Conservation (phyloP, 1,140 invertebrate species). For the Apis florea region DNA sequence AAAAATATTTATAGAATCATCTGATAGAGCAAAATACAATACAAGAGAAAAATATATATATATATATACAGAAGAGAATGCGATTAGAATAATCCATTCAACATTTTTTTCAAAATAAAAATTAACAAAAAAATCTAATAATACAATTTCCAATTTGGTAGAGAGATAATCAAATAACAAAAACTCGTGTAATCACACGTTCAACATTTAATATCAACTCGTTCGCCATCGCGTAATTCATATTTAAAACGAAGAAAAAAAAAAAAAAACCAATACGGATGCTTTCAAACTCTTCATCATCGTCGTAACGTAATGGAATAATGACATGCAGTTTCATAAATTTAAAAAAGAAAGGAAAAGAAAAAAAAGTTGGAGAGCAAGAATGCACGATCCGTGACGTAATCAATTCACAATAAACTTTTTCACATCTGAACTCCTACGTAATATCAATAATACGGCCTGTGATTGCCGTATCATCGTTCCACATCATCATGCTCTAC, state of each 20-base stretch:
- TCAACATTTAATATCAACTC: too few species aligned
- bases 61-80: too few species aligned
- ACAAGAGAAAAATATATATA: too few species aligned
- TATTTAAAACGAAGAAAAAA: neutral
- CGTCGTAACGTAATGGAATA: neutral
- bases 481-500: conserved; percentile 6
- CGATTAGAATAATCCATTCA: too few species aligned
- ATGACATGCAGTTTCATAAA: conserved; percentile 2
- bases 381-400: conserved; percentile 1
- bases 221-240: neutral
- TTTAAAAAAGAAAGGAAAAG: neutral
- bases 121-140: too few species aligned
- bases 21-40: too few species aligned
- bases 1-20: too few species aligned
- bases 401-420: neutral
- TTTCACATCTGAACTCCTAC: neutral
- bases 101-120: too few species aligned
- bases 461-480: neutral
- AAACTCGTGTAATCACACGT: too few species aligned
- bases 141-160: too few species aligned
- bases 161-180: too few species aligned
- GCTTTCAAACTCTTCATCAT: neutral
- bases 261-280: neutral
- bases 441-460: neutral
- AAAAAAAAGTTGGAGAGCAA: neutral